Conservation (phyloP, 2,797 vertebrate genomes). For the Amblyopsis hoosieri region DNA sequence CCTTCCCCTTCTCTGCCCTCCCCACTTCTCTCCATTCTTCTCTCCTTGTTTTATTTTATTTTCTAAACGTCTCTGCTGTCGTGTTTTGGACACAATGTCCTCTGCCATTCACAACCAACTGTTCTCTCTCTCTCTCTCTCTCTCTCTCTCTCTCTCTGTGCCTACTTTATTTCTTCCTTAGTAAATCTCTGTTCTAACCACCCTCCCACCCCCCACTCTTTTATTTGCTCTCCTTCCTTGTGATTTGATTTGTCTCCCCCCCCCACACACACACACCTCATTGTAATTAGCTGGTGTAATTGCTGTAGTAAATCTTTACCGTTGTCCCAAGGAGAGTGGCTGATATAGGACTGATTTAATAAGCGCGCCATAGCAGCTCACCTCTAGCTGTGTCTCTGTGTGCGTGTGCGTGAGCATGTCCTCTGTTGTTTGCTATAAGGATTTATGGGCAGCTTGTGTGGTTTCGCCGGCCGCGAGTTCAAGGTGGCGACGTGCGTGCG, state of each 20-base stretch:
- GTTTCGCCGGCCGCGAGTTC: constrained; percentile 72
- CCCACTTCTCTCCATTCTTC: not conserved
- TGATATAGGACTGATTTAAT: constrained; percentile 82
- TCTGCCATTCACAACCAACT: not conserved
- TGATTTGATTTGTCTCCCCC: constrained; percentile 30
- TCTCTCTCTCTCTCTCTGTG: not conserved
- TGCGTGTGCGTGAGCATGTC: constrained; percentile 53
- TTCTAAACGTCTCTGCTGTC: too few species aligned
- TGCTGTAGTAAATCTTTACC: constrained; percentile 82
- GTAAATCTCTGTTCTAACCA: not conserved
- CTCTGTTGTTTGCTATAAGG: constrained; percentile 70
- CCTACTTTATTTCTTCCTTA: constrained; percentile 49
- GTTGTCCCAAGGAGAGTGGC: constrained; percentile 77
- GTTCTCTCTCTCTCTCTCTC: constrained; percentile 9
- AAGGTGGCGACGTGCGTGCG: constrained; percentile 70
- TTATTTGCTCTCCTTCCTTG: constrained; percentile 68
- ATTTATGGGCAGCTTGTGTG: constrained; percentile 76
- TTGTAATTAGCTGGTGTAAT: constrained; percentile 81
- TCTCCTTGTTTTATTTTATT: too few species aligned
- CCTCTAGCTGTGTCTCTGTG: constrained; percentile 45
- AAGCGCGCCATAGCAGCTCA: constrained; percentile 70
- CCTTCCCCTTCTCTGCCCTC: too few species aligned
- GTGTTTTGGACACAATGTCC: too few species aligned
- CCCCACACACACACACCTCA: constrained; percentile 52
- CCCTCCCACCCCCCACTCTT: constrained; percentile 34